Evolutionary conservation across 1,140 invertebrate species (phyloP).

Genomic region (Listronotus bonariensis): DNA sequence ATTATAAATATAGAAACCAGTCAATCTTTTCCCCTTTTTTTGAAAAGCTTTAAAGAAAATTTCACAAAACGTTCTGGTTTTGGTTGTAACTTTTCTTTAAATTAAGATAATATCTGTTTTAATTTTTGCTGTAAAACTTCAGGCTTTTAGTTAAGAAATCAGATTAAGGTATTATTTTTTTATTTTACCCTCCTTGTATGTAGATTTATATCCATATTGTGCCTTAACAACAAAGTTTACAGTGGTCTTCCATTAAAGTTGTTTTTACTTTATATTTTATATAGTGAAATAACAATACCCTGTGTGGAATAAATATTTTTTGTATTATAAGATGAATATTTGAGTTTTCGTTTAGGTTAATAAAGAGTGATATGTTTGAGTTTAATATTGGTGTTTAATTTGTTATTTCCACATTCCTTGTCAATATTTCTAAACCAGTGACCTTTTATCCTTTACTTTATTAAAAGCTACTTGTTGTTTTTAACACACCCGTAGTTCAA

Average conservation of each 20-base stretch:
- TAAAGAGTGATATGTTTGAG: constrained; percentile 10
- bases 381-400: constrained; percentile 11
- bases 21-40: too few relatives aligned
- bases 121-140: neutral
- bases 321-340: neutral
- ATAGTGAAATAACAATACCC: constrained; percentile 8
- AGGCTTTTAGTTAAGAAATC: too few relatives aligned
- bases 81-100: constrained; percentile 8
- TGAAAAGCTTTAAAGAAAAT: too few relatives aligned
- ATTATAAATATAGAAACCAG: too few relatives aligned
- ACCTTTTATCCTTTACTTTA: too few relatives aligned
- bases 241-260: constrained; percentile 35
- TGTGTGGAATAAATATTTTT: neutral
- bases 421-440: too few relatives aligned
- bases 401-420: neutral
- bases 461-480: too few relatives aligned
- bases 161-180: too few relatives aligned
- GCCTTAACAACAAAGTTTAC: constrained; percentile 45
- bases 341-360: neutral
- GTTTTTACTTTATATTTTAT: constrained; percentile 29
- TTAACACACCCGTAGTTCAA: too few relatives aligned
- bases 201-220: constrained; percentile 1
- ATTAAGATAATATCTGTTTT: neutral
- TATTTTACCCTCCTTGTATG: too few relatives aligned
- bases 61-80: constrained; percentile 1